Evolutionary conservation across 1,140 invertebrate species (phyloP).

Genomic region (Rhyzopertha dominica): DNA sequence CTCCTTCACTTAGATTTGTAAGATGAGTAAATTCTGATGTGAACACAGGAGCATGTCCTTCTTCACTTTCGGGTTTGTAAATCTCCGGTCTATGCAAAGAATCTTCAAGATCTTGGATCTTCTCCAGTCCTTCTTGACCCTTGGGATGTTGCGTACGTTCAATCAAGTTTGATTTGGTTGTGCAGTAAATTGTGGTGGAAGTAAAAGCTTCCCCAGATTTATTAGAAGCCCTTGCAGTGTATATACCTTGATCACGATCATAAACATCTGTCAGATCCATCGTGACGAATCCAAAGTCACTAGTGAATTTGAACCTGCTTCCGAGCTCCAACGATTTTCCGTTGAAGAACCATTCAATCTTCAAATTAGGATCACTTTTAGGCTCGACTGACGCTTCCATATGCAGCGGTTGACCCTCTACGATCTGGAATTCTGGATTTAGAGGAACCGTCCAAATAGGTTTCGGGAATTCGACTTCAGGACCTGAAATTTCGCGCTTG

Average conservation of each 20-base stretch:
- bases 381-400: slow-evolving; percentile 92
- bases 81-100: slow-evolving; percentile 68
- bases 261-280: slow-evolving; percentile 85
- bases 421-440: slow-evolving; percentile 73
- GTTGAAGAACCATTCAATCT: slow-evolving; percentile 92
- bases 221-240: slow-evolving; percentile 85
- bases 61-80: slow-evolving; percentile 62
- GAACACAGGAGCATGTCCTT: slow-evolving; percentile 79
- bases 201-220: slow-evolving; percentile 87
- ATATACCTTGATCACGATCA: slow-evolving; percentile 90
- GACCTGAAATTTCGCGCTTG: slow-evolving; percentile 56
- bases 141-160: slow-evolving; percentile 89
- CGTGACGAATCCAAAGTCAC: slow-evolving; percentile 89
- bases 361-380: slow-evolving; percentile 93
- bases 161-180: slow-evolving; percentile 75
- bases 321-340: slow-evolving; percentile 81
- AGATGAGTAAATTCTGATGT: slow-evolving; percentile 82
- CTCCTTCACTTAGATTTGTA: slow-evolving; percentile 77
- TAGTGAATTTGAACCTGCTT: slow-evolving; percentile 80
- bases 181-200: slow-evolving; percentile 80
- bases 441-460: slow-evolving; percentile 84
- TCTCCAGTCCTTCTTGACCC: slow-evolving; percentile 83
- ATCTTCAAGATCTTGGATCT: slow-evolving; percentile 86
- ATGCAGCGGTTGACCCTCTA: slow-evolving; percentile 85
- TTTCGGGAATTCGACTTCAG: slow-evolving; percentile 75